Evolutionary conservation across 2,113 vertebrate species (phyloP), one percentile per base, ranked within the genome.

Genomic region (Forbesichthys papilliferus): DNA sequence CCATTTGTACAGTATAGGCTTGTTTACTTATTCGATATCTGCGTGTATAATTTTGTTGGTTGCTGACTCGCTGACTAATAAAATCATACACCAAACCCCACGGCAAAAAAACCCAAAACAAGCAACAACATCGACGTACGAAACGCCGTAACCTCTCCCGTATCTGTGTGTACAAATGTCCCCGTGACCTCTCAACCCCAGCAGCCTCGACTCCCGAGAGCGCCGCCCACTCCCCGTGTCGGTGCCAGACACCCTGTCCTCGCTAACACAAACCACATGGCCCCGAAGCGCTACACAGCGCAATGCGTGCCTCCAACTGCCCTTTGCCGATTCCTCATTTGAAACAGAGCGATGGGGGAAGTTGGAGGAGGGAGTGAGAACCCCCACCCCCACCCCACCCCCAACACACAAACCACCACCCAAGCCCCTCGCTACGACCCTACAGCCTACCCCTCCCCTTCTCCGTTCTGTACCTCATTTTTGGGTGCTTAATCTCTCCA

Each of bases 181-280:
- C 27, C 88, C 83, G 80, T 87, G 87, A 88, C 88, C 90, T 87
- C 87, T 84, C 86, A 85, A 84, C 86, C 84, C 86, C 80, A 84
- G 80, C 84, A 83, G 82, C 85, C 79, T 83, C 75, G 82, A 75
- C 84, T 87, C 84, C 79, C 83, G 2, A 68, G 48, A 76, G 80
- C 84, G 82, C 86, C 89, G 84, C 88, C 89, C 86, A 85, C 87
- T 90, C 88, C 82, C 80, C 74, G 69, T 82, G 61, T 78, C 88
- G 81, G 87, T 92, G 90, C 90, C 92, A 91, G 90, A 92, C 91
- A 85, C 88, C 87, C 91, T 90, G 89, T 92, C 91, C 88, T 88
- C 87, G 75, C 82, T 92, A 93, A 92, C 89, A 91, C 78, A 88
- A 92, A 92, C 80, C 92, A 93, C 89, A 93, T 93, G 92, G 91